A percentile compares a stretch with the other conserved stretches of the same genome.
Evolutionary conservation across 1,140 invertebrate genomes (phyloP).

Genomic region (Daktulosphaira vitifoliae): DNA sequence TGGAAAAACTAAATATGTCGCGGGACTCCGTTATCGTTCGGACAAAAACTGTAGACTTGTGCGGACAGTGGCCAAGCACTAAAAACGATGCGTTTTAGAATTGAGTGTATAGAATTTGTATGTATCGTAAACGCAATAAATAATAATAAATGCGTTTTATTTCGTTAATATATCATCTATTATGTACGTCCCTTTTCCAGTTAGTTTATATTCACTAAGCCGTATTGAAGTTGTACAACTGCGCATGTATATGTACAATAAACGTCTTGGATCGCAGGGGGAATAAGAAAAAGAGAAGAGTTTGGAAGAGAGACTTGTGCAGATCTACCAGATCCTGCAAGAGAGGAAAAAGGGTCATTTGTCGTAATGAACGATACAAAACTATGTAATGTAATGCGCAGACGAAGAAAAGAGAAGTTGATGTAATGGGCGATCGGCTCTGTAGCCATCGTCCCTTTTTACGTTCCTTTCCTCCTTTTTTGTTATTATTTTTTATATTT

Average conservation of each 20-base stretch:
- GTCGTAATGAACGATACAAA: constrained; percentile 28
- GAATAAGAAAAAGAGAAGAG: not conserved
- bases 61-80: not conserved
- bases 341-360: constrained; percentile 2
- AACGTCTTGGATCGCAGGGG: not conserved
- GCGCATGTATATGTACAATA: not conserved
- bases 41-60: not conserved
- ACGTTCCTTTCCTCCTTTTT: not conserved
- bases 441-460: not conserved
- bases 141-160: constrained; percentile 23
- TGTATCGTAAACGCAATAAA: constrained; percentile 10
- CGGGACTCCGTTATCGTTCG: too few relatives aligned
- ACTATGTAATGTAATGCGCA: not conserved
- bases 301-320: not conserved
- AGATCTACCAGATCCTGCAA: too few relatives aligned
- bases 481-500: not conserved
- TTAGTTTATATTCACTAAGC: too few relatives aligned
- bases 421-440: constrained; percentile 30
- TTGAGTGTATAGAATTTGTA: not conserved
- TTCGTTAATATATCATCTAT: constrained; percentile 14
- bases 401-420: constrained; percentile 16
- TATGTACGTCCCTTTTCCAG: too few relatives aligned
- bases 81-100: not conserved
- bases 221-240: too few relatives aligned
- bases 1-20: too few relatives aligned